Conservation (phyloP, 2,113 vertebrate genomes). For the Tachuris rubrigastra region DNA sequence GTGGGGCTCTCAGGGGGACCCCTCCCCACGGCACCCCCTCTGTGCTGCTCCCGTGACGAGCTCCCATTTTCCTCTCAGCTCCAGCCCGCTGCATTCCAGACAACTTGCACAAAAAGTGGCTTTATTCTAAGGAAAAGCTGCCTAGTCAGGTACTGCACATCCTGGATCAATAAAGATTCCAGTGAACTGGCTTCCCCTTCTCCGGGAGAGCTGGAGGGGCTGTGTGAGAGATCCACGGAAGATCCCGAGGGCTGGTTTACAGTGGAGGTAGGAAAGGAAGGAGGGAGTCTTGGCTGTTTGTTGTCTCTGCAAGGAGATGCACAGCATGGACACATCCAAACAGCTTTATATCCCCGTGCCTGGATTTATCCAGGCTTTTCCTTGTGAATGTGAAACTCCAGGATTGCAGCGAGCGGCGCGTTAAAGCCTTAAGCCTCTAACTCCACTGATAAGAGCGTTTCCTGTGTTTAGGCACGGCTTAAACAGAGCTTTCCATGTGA, state of each 20-base stretch:
- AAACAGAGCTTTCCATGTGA: neutral
- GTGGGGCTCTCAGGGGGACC: neutral
- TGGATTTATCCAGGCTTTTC: neutral
- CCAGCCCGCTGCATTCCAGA: neutral
- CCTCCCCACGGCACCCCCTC: constrained; percentile 10
- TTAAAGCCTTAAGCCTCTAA: neutral
- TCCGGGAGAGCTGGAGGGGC: neutral
- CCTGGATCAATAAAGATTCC: constrained; percentile 46
- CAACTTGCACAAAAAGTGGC: constrained; percentile 16
- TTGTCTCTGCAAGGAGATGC: neutral
- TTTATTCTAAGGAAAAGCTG: constrained; percentile 31
- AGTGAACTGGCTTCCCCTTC: neutral
- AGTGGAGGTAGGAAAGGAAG: neutral
- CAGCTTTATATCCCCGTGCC: neutral
- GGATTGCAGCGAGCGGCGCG: accelerated
- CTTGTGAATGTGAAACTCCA: accelerated
- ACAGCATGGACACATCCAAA: neutral
- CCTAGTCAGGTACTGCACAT: constrained; percentile 11
- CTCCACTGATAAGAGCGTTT: neutral
- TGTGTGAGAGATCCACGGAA: neutral
- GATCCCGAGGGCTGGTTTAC: neutral
- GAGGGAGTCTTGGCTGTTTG: neutral
- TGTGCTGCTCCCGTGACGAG: neutral
- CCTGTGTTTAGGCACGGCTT: neutral
- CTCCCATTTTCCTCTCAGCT: constrained; percentile 10